Base-by-base conservation (phyloP, 2,113 vertebrate species). In the Albula goreensis region DNA sequence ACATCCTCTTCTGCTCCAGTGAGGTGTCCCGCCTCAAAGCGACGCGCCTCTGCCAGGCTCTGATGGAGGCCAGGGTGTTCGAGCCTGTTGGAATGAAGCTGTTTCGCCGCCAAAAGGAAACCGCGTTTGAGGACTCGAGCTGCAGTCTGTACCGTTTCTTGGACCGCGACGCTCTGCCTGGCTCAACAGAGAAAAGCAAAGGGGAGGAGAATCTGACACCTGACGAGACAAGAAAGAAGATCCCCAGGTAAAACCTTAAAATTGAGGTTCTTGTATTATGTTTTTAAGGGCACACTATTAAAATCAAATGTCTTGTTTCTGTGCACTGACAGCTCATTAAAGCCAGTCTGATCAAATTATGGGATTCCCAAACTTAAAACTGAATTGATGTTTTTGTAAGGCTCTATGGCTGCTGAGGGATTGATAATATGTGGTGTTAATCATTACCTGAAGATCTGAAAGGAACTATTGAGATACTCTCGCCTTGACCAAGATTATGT, bases 21-120 rank as follows among this genome's bases (percentile, higher is more conserved):
- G 96, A 96, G 25, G 93, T 97, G 90, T 98, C 96, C 74, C 93
- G 91, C 12, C 92, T 96, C 60, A 97, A 97, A 89, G 96, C 96
- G 19, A 90, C 95, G 56, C 91, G 92, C 13, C 96, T 99, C 12
- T 98, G 97, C 91, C 97, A 97, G 87, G 93, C 94, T 0, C 85
- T 98, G 90, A 97, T 98, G 96, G 97, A 97, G 88, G 95, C 96
- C 12, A 95, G 95, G 88, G 95, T 97, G 87, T 97, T 98, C 57
- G 95, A 97, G 89, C 90, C 95, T 0, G 94, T 96, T 19, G 96
- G 95, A 25, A 92, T 89, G 0, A 97, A 95, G 89, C 93, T 97
- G 82, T 97, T 97, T 89, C 94, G 94, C 85, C 92, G 91, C 4
- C 95, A 96, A 70, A 96, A 95, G 83, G 94, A 97, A 9, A 85